Evolutionary conservation across 35 echinoderm and acorn worm species (phyloP).

Genomic region (Patiria miniata): DNA sequence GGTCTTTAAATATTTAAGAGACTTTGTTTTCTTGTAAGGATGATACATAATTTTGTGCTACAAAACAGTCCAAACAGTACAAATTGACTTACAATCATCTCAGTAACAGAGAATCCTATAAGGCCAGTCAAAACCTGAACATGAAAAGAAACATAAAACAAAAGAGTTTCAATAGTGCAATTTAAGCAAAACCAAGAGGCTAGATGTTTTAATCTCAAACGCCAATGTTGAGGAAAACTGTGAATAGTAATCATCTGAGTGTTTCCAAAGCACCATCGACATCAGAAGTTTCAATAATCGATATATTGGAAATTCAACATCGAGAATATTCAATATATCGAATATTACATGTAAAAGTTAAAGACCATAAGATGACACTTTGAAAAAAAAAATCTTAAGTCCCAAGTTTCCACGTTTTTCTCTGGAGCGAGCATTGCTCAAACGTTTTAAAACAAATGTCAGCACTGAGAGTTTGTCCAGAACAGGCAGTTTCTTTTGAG

Average conservation of each 20-base stretch:
- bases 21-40: not conserved
- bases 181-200: not conserved
- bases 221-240: not conserved
- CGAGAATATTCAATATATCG: no score
- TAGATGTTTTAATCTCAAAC: not conserved
- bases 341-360: no score
- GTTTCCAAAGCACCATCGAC: not conserved
- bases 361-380: not conserved
- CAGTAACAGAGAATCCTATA: conserved; percentile 1
- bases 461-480: no score
- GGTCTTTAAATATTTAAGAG: not conserved
- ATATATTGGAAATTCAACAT: no score
- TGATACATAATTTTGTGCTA: not conserved
- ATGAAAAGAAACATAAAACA: not conserved
- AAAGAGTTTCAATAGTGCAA: not conserved
- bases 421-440: no score
- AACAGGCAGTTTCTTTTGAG: no score
- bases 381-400: no score
- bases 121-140: not conserved
- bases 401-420: no score
- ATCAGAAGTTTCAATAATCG: no score
- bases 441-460: no score
- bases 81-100: not conserved
- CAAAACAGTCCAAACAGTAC: not conserved
- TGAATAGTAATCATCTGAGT: not conserved